Conservation (phyloP, 2,797 vertebrate species). For the Morus bassanus region DNA sequence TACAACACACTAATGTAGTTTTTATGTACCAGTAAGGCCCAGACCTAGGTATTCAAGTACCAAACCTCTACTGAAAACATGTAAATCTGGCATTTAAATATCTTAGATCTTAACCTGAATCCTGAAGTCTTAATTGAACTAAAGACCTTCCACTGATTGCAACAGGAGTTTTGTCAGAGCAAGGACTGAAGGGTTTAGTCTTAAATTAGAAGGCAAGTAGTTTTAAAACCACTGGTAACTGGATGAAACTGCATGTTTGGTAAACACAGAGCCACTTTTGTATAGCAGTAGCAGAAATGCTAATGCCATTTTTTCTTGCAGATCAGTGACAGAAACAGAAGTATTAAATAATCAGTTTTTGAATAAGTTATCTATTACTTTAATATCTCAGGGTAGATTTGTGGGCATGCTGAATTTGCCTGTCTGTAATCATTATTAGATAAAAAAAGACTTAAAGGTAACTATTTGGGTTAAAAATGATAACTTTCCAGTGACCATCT, state of each 20-base stretch:
- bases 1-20: not conserved
- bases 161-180: not conserved
- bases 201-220: not conserved
- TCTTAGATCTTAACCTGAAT: not conserved
- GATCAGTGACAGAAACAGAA: not conserved
- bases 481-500: constrained; percentile 64
- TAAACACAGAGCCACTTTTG: not conserved
- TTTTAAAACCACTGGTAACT: not conserved
- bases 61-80: not conserved
- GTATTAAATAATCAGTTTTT: not conserved
- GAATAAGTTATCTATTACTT: not conserved
- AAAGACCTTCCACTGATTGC: not conserved
- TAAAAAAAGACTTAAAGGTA: constrained; percentile 43
- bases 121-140: not conserved
- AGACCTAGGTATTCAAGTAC: not conserved
- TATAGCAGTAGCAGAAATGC: not conserved
- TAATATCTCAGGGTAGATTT: not conserved
- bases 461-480: constrained; percentile 57
- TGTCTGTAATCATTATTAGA: constrained; percentile 52
- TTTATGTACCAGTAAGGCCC: not conserved
- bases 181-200: not conserved
- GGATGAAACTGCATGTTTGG: not conserved
- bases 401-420: constrained; percentile 26
- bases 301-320: not conserved
- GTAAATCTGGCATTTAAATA: not conserved